phyloP scores from a whole-genome alignment of 2,888 invertebrate species.

The Euspilapteryx auroguttella region DNA sequence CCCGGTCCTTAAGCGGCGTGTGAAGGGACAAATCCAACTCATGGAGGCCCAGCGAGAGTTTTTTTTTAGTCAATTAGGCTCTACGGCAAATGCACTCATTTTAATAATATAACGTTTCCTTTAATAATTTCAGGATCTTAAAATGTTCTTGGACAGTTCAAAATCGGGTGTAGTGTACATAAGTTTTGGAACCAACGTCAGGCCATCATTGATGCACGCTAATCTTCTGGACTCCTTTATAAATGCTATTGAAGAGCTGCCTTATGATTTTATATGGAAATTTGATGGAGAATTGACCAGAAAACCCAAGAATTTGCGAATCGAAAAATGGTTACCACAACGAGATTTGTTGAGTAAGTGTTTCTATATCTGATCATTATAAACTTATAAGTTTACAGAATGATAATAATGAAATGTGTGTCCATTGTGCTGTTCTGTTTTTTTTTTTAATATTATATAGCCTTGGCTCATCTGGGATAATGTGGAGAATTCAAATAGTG shows the following conservation, averaged over 20 bases:
- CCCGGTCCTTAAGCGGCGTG: too few relatives aligned
- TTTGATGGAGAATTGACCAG: constrained; percentile 11
- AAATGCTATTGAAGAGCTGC: constrained; percentile 12
- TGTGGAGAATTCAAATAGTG: too few relatives aligned
- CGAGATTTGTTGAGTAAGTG: constrained; percentile 13
- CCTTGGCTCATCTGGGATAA: too few relatives aligned
- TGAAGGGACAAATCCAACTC: too few relatives aligned
- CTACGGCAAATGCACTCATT: too few relatives aligned
- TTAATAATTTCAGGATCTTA: constrained; percentile 13
- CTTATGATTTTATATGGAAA: constrained; percentile 16
- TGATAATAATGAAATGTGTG: too few relatives aligned
- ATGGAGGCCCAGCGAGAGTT: too few relatives aligned
- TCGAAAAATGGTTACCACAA: constrained; percentile 17
- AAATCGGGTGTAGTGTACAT: constrained; percentile 14
- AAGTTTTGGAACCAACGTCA: constrained; percentile 16
- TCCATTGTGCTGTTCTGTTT: too few relatives aligned
- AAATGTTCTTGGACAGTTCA: constrained; percentile 13
- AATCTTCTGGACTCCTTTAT: constrained; percentile 12
- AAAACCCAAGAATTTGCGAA: constrained; percentile 13
- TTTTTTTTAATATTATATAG: too few relatives aligned
- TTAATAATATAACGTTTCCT: neutral
- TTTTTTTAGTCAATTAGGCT: too few relatives aligned
- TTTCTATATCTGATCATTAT: too few relatives aligned
- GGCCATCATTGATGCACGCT: constrained; percentile 11
- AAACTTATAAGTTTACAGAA: too few relatives aligned